Conservation (phyloP, 2,797 vertebrate genomes). For the Tangara arthus region DNA sequence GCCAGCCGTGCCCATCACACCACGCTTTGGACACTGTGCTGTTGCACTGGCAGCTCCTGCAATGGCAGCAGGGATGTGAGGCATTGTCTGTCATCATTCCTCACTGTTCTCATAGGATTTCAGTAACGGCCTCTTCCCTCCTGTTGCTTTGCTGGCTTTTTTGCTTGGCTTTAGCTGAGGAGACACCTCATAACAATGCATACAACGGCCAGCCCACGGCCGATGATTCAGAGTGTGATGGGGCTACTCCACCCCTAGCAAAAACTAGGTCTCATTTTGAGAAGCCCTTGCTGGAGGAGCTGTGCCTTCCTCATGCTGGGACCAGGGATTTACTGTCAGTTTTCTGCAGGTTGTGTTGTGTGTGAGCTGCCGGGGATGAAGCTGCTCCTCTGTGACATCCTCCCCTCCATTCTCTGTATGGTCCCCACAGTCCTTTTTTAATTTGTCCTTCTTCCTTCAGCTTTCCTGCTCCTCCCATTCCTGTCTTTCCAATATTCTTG, state of each 20-base stretch:
- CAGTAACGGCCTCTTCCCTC: not conserved
- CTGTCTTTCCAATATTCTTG: not conserved
- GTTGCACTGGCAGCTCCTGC: not conserved
- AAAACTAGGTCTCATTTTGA: not conserved
- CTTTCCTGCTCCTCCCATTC: constrained; percentile 23
- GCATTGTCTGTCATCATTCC: not conserved
- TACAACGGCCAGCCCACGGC: not conserved
- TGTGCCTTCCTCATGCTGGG: not conserved
- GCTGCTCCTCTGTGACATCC: not conserved
- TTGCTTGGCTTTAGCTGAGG: not conserved
- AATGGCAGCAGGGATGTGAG: not conserved
- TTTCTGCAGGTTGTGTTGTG: not conserved
- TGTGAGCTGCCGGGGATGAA: not conserved
- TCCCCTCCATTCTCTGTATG: not conserved
- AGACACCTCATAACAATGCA: constrained; percentile 1
- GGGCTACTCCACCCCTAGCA: constrained; percentile 31
- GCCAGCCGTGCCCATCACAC: rapidly evolving
- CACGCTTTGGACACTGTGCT: not conserved
- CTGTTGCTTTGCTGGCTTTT: not conserved
- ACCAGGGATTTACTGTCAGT: not conserved
- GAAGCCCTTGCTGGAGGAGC: not conserved
- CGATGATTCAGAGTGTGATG: not conserved
- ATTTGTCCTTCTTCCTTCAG: not conserved
- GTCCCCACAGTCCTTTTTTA: not conserved
- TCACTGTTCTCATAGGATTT: not conserved